Evolutionary conservation across 2,113 vertebrate species (phyloP).

Genomic region (Actenoides lindsayi): DNA sequence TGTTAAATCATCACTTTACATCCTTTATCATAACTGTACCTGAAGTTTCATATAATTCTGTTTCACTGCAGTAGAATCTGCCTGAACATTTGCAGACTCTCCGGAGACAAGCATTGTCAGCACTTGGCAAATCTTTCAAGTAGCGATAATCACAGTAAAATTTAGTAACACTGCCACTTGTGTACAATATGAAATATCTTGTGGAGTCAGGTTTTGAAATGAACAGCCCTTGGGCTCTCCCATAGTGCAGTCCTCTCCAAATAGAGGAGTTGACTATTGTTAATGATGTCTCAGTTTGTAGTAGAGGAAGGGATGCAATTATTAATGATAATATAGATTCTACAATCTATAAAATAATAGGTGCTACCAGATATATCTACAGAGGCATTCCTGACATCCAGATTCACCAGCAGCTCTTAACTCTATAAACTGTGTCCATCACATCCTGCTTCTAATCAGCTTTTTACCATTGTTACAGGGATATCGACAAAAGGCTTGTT

Average conservation of each 20-base stretch:
- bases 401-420: neutral
- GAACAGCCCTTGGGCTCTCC: neutral
- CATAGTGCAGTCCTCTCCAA: neutral
- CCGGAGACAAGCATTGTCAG: constrained; percentile 21
- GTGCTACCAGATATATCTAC: neutral
- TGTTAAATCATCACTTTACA: constrained; percentile 26
- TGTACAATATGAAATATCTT: neutral
- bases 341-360: neutral
- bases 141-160: constrained; percentile 14
- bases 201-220: constrained; percentile 3
- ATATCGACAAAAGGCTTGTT: neutral
- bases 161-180: constrained; percentile 5
- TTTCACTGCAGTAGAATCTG: constrained; percentile 11
- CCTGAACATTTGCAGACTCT: constrained; percentile 30
- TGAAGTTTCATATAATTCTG: constrained; percentile 8
- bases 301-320: neutral
- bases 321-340: neutral
- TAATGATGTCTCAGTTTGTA: neutral
- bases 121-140: constrained; percentile 32
- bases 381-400: neutral
- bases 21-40: constrained; percentile 2
- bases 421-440: neutral
- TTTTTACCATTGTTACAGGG: neutral
- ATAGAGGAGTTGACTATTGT: neutral
- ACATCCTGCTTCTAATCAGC: neutral